Percentiles rank a stretch among this genome's conserved stretches.
Evolutionary conservation across 2,797 vertebrate genomes (phyloP).

Genomic region (Podarcis lilfordi): DNA sequence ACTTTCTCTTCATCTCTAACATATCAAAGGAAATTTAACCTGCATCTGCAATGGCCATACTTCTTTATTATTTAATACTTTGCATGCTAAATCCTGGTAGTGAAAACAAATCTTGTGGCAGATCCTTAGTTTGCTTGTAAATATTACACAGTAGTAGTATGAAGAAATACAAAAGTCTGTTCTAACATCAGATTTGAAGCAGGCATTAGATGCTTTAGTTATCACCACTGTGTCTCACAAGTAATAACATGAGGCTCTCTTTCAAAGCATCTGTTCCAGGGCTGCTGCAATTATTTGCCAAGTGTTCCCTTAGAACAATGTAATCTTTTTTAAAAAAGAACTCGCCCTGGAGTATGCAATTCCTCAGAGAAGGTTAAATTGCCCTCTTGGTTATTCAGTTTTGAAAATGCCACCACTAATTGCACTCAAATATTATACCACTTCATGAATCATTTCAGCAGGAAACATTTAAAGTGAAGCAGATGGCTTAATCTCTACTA

Average conservation of each 20-base stretch:
- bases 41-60: not conserved
- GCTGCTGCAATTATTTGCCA: slow-evolving; percentile 63
- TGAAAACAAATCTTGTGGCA: not conserved
- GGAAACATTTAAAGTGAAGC: slow-evolving; percentile 49
- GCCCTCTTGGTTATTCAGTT: slow-evolving; percentile 54
- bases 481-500: slow-evolving; percentile 60
- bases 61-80: not conserved
- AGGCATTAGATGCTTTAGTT: slow-evolving; percentile 48
- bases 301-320: slow-evolving; percentile 57
- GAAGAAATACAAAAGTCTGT: slow-evolving; percentile 38
- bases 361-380: slow-evolving; percentile 62
- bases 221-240: slow-evolving; percentile 25
- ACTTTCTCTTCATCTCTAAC: too few relatives aligned
- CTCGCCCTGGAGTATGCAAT: slow-evolving; percentile 41
- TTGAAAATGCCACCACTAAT: slow-evolving; percentile 68
- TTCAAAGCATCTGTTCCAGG: slow-evolving; percentile 60
- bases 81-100: not conserved
- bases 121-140: not conserved
- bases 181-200: slow-evolving; percentile 36
- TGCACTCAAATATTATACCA: slow-evolving; percentile 57
- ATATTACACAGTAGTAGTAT: slow-evolving; percentile 7
- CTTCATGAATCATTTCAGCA: slow-evolving; percentile 52
- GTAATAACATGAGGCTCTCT: slow-evolving; percentile 54
- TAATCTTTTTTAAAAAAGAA: slow-evolving; percentile 56
- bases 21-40: not conserved